Evolutionary conservation across 1,140 invertebrate genomes (phyloP), one percentile per base, ranked within the genome.

Genomic region (Cyclina sinensis): DNA sequence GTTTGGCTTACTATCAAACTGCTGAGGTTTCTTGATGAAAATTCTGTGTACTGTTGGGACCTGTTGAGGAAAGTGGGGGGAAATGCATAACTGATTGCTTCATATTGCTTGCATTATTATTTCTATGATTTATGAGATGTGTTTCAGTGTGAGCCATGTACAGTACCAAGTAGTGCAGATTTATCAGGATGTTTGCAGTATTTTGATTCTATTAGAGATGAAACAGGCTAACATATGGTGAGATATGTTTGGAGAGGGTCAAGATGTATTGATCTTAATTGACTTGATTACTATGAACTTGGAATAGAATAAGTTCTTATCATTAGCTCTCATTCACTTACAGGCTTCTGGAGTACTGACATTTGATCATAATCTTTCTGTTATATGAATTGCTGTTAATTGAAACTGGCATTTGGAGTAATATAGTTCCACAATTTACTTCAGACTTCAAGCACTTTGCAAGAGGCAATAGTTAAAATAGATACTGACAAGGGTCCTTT

Each of bases 251-350:
- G n/a, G 24, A 27, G 7, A 24, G 7, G 57, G 57, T 62, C 57
- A 62, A 62, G 57, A 62, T 27, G 57, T 62, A 62, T 62, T 27
- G 57, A 62, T 62, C n/a, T n/a, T 62, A 62, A 62, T 62, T 62
- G 57, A 27, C 57, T 62, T 62, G 57, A 62, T 62, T 62, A 62
- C 18, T 24, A 27, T 62, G 57, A 62, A 62, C 57, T 62, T 62
- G 21, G 18, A 4, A 24, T n/a, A 27, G 57, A 62, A 62, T 27
- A 14, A n/a, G 57, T 62, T 62, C 57, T 62, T 62, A 62, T 62
- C 57, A 62, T 62, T 62, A 62, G 57, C 7, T n/a, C 57, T 62
- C 57, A 62, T 62, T 62, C 57, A 62, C 57, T 62, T 27, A n/a
- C 24, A 24, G 18, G 5, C 24, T 62, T 62, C 57, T 62, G 1